A percentile compares a stretch with the other conserved stretches of the same genome.
Evolutionary conservation across 2,113 vertebrate genomes (phyloP).

Genomic region (Pandion haliaetus): DNA sequence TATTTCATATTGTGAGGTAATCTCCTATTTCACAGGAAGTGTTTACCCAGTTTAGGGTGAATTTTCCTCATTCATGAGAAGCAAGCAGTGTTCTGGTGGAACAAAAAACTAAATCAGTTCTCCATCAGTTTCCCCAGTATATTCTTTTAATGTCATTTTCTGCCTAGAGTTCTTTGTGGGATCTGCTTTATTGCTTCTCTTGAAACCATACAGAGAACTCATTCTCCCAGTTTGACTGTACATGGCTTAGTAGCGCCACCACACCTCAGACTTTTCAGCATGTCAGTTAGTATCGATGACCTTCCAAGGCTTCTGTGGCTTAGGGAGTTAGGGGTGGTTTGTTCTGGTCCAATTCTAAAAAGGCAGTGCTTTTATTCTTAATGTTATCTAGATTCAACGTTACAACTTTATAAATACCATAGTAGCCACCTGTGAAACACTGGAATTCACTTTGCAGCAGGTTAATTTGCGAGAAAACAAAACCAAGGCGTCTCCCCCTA

Average conservation of each 20-base stretch:
- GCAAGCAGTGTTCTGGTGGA: not conserved
- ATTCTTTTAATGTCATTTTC: not conserved
- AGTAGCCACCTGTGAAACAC: not conserved
- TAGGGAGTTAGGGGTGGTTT: not conserved
- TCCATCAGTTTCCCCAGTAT: not conserved
- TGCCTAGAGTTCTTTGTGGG: not conserved
- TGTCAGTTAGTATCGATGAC: not conserved
- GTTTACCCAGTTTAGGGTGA: not conserved
- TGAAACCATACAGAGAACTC: not conserved
- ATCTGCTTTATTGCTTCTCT: not conserved
- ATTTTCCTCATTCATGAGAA: not conserved
- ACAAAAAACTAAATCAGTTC: not conserved
- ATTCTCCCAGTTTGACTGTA: not conserved
- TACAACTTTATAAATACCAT: not conserved
- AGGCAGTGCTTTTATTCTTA: not conserved
- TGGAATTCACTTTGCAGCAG: not conserved
- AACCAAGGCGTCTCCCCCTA: not conserved
- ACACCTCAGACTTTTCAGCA: not conserved
- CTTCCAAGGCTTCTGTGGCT: not conserved
- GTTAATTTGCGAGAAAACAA: not conserved
- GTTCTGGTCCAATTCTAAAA: not conserved
- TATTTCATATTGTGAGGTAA: not conserved
- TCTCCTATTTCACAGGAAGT: not conserved
- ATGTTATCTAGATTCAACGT: not conserved
- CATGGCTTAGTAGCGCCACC: not conserved